A percentile compares a stretch with the other conserved stretches of the same genome.
phyloP scores from a whole-genome alignment of 2,888 invertebrate genomes.

The Villa cingulata region DNA sequence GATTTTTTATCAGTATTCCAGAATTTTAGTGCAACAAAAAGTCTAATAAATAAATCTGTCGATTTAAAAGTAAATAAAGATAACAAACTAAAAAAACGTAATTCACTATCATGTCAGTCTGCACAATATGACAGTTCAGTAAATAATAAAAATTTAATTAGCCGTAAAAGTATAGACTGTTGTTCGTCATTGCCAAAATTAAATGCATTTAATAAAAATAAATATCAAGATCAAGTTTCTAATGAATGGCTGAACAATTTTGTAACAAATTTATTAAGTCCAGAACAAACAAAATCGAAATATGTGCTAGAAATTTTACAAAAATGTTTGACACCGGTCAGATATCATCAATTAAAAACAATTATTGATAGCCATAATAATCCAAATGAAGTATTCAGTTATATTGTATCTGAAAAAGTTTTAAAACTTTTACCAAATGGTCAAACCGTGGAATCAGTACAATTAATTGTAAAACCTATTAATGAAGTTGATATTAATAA shows the following conservation, averaged over 20 bases:
- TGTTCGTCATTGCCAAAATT: too few species aligned
- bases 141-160: too few species aligned
- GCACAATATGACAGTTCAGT: too few species aligned
- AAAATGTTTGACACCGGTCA: not conserved
- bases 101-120: too few species aligned
- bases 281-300: conserved; percentile 13
- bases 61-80: too few species aligned
- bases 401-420: not conserved
- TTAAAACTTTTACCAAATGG: not conserved
- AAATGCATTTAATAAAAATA: not conserved
- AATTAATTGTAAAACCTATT: not conserved
- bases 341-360: not conserved
- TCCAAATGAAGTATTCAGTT: not conserved
- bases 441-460: not conserved
- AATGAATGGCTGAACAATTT: conserved; percentile 22
- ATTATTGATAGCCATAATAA: not conserved
- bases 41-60: too few species aligned
- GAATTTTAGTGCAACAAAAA: not conserved
- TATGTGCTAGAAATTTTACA: not conserved
- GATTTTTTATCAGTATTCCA: not conserved
- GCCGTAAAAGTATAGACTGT: too few species aligned
- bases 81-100: too few species aligned
- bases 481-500: not conserved
- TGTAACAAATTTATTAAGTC: conserved; percentile 19
- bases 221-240: not conserved